Evolutionary conservation across 1,140 invertebrate species (phyloP).

Genomic region (Ceratina japonica): DNA sequence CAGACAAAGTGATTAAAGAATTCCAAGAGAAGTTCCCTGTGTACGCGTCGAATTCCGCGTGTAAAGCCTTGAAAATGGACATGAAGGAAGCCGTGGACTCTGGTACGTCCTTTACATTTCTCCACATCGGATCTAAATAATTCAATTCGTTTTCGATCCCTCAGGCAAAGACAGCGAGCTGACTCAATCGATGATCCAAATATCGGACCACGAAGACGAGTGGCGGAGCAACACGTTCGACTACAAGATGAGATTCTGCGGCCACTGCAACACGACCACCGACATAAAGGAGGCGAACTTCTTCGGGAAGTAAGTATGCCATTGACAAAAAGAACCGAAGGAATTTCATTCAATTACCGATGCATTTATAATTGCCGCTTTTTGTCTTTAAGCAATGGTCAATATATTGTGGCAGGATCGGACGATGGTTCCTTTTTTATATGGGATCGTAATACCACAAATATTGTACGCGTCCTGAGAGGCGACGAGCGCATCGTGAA

Average conservation of each 20-base stretch:
- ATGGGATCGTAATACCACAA: conserved; percentile 93
- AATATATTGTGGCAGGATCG: conserved; percentile 91
- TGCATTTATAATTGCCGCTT: conserved; percentile 23
- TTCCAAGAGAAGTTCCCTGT: conserved; percentile 85
- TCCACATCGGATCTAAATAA: neutral
- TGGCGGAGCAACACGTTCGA: conserved; percentile 83
- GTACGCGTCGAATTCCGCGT: conserved; percentile 84
- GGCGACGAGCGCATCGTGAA: conserved; percentile 97
- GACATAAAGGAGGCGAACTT: conserved; percentile 99
- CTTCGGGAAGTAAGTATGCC: conserved; percentile 86
- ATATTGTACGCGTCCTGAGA: conserved; percentile 88
- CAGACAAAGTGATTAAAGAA: conserved; percentile 85
- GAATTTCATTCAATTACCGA: conserved; percentile 12
- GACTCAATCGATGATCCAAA: conserved; percentile 16
- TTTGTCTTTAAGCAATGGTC: conserved; percentile 80
- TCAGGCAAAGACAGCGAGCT: conserved; percentile 26
- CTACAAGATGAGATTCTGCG: conserved; percentile 89
- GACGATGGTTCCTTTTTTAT: conserved; percentile 98
- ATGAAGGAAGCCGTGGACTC: conserved; percentile 82
- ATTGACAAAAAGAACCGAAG: conserved; percentile 9
- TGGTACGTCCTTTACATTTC: conserved; percentile 45
- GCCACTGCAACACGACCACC: conserved; percentile 98
- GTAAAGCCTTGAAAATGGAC: conserved; percentile 86
- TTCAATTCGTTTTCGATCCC: too few species aligned
- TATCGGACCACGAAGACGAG: conserved; percentile 69